These are phyloP conservation scores for Scaptomyza cyrtandrae DNA, from an alignment of 2,888 invertebrate genomes.

Conservation along the genomic window DNA sequence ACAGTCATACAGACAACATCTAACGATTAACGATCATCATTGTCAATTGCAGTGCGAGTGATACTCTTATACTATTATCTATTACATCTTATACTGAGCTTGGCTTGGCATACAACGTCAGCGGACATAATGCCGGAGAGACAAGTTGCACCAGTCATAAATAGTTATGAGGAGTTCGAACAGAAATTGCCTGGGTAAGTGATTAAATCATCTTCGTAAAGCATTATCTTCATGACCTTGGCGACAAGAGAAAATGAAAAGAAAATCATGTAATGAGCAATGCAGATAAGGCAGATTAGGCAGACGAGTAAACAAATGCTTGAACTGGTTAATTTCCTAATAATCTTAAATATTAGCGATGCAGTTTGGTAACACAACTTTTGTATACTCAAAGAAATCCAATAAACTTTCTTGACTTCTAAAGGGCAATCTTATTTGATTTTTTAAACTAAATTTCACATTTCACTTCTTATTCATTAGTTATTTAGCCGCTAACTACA, in stretches of 20 bases:
- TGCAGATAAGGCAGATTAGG: slow-evolving; percentile 37
- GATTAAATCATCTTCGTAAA: slow-evolving; percentile 1
- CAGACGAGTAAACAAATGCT: neutral
- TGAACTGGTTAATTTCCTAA: too few species aligned
- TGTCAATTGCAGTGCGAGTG: slow-evolving; percentile 19
- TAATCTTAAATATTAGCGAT: too few species aligned
- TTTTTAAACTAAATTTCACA: too few species aligned
- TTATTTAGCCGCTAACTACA: slow-evolving; percentile 86
- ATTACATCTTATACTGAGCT: slow-evolving; percentile 12
- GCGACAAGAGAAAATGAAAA: slow-evolving; percentile 53
- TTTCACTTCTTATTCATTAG: slow-evolving; percentile 44
- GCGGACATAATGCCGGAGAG: slow-evolving; percentile 75
- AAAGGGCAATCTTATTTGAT: too few species aligned
- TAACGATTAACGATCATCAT: neutral
- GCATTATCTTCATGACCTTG: slow-evolving; percentile 60
- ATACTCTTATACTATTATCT: slow-evolving; percentile 1
- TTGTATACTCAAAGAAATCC: too few species aligned
- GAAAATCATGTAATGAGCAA: slow-evolving; percentile 68
- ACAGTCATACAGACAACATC: slow-evolving; percentile 17
- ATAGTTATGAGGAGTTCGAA: slow-evolving; percentile 78
- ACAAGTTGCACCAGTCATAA: slow-evolving; percentile 75
- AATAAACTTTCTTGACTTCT: too few species aligned
- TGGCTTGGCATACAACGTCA: slow-evolving; percentile 7
- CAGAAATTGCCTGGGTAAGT: slow-evolving; percentile 81
- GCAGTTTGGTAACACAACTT: too few species aligned